These are phyloP conservation scores for Radopholus similis DNA, from an alignment of 1,140 invertebrate genomes.

Conservation along the genomic window DNA sequence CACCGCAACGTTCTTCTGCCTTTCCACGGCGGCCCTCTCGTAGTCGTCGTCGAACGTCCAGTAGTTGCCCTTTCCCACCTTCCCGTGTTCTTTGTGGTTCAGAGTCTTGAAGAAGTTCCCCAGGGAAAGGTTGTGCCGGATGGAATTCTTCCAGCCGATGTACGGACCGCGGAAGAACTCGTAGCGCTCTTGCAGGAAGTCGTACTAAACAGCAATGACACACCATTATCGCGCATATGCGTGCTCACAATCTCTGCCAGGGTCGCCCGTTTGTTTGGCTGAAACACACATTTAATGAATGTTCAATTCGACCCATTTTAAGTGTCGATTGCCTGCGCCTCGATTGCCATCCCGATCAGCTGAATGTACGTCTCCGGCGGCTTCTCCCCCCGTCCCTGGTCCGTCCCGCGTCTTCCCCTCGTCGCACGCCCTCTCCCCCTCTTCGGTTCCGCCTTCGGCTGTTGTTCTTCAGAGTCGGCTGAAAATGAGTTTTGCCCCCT, in stretches of 20 bases:
- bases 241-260: constrained; percentile 23
- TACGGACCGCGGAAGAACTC: constrained; percentile 87
- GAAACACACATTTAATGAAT: constrained; percentile 5
- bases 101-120: constrained; percentile 96
- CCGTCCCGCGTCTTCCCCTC: background rate
- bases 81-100: constrained; percentile 68
- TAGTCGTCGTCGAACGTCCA: too few species aligned
- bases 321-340: background rate
- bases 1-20: background rate
- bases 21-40: background rate
- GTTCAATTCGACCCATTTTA: background rate
- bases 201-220: constrained; percentile 14
- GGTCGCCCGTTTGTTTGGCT: constrained; percentile 25
- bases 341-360: constrained; percentile 27
- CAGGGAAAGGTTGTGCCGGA: constrained; percentile 87
- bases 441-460: background rate
- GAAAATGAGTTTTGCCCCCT: too few species aligned
- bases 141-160: constrained; percentile 97
- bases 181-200: constrained; percentile 63
- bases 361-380: constrained; percentile 27
- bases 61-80: constrained; percentile 29
- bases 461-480: too few species aligned
- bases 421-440: background rate
- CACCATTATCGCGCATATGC: background rate
- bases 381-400: constrained; percentile 18